Evolutionary conservation across 2,888 invertebrate genomes (phyloP).

Genomic region (Cremastinae sp.): DNA sequence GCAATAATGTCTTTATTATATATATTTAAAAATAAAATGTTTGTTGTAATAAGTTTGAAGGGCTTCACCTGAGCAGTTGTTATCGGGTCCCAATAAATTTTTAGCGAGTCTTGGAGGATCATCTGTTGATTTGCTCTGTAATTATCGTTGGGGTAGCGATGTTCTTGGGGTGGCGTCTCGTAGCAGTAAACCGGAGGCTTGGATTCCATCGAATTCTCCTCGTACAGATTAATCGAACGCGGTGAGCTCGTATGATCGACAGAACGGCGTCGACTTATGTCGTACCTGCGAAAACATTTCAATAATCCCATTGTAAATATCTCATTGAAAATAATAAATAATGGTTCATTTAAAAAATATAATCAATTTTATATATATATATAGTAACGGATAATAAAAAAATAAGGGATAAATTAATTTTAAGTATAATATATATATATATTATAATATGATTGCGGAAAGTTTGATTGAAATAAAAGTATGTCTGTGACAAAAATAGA

Average conservation of each 20-base stretch:
- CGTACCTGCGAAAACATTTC: constrained; percentile 72
- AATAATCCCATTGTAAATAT: background rate
- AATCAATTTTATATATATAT: too few relatives aligned
- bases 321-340: background rate
- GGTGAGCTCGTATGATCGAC: constrained; percentile 70
- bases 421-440: too few relatives aligned
- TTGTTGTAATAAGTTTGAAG: too few relatives aligned
- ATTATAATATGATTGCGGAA: too few relatives aligned
- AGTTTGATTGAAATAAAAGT: too few relatives aligned
- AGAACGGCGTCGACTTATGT: constrained; percentile 65
- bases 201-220: constrained; percentile 75
- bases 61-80: background rate
- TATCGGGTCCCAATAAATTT: background rate
- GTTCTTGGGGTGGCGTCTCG: constrained; percentile 75
- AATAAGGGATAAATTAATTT: too few relatives aligned
- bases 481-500: too few relatives aligned
- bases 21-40: too few relatives aligned
- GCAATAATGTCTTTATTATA: too few relatives aligned
- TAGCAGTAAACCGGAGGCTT: constrained; percentile 72
- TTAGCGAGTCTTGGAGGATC: background rate
- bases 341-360: too few relatives aligned
- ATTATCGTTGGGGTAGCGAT: constrained; percentile 67
- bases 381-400: too few relatives aligned
- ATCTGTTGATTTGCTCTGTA: too few relatives aligned
- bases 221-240: constrained; percentile 71